A percentile compares a stretch with the other conserved stretches of the same genome.
phyloP scores from a whole-genome alignment of 2,888 invertebrate species.

The Nowickia ferox region DNA sequence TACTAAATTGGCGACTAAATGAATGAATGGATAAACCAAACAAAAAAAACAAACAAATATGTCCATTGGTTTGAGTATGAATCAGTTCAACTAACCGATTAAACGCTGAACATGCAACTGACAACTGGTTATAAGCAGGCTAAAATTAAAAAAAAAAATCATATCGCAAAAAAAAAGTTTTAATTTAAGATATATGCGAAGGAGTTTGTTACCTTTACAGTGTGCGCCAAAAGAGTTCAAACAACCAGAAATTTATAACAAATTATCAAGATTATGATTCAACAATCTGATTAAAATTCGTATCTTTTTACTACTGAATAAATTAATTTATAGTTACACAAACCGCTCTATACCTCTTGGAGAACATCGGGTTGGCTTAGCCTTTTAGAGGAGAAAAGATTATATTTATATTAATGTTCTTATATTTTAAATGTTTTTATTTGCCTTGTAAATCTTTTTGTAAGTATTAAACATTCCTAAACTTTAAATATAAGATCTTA shows the following conservation, averaged over 20 bases:
- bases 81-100: constrained; percentile 38
- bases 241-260: neutral
- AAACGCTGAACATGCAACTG: constrained; percentile 15
- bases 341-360: too few species aligned
- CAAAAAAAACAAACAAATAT: neutral
- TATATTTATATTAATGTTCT: too few species aligned
- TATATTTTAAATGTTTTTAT: too few species aligned
- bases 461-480: too few species aligned
- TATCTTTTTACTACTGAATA: too few species aligned
- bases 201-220: neutral
- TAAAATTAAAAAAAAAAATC: neutral
- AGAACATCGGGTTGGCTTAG: too few species aligned
- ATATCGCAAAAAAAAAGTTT: neutral
- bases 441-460: too few species aligned
- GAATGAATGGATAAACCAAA: constrained; percentile 20
- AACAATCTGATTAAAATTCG: too few species aligned
- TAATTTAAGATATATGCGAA: neutral
- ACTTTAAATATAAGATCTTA: too few species aligned
- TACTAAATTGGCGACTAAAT: constrained; percentile 34
- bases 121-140: neutral
- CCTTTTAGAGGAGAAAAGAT: too few species aligned
- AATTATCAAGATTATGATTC: neutral
- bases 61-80: constrained; percentile 31
- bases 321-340: too few species aligned
- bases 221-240: neutral